Evolutionary conservation across 2,888 invertebrate species (phyloP).

Genomic region (Congeria kusceri): DNA sequence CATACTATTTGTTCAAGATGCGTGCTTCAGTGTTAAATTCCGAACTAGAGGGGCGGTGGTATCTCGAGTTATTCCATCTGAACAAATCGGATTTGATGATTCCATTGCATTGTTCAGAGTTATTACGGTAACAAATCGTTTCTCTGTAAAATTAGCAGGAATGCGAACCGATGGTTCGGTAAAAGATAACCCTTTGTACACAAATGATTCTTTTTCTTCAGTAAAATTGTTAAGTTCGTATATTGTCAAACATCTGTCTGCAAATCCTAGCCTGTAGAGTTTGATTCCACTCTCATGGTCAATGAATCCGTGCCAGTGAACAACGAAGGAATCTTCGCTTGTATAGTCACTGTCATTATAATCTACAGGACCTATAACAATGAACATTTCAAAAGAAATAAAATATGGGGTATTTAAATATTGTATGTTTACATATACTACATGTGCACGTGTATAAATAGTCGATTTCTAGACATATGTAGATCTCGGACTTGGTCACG

Average conservation of each 20-base stretch:
- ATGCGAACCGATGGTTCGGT: slow-evolving; percentile 8
- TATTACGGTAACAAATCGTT: slow-evolving; percentile 65
- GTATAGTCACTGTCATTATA: slow-evolving; percentile 69
- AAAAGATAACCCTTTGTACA: slow-evolving; percentile 9
- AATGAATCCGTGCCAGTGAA: slow-evolving; percentile 70
- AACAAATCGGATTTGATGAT: slow-evolving; percentile 69
- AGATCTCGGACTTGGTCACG: too few relatives aligned
- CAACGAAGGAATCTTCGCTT: slow-evolving; percentile 37
- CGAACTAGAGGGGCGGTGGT: slow-evolving; percentile 37
- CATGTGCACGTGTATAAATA: too few relatives aligned
- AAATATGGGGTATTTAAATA: too few relatives aligned
- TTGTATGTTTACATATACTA: too few relatives aligned
- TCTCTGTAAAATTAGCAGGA: slow-evolving; percentile 47
- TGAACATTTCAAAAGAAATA: too few relatives aligned
- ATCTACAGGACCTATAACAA: slow-evolving; percentile 23
- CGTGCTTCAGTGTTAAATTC: slow-evolving; percentile 53
- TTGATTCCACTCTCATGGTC: slow-evolving; percentile 73
- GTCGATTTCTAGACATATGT: too few relatives aligned
- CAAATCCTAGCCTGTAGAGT: slow-evolving; percentile 55
- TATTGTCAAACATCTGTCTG: slow-evolving; percentile 47
- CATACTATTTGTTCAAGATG: slow-evolving; percentile 29
- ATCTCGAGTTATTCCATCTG: slow-evolving; percentile 67
- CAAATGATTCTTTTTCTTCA: background rate
- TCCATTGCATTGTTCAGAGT: slow-evolving; percentile 74
- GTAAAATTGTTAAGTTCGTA: slow-evolving; percentile 24